Base-by-base conservation (phyloP, 2,113 vertebrate genomes). In the Leucosticte australis region DNA sequence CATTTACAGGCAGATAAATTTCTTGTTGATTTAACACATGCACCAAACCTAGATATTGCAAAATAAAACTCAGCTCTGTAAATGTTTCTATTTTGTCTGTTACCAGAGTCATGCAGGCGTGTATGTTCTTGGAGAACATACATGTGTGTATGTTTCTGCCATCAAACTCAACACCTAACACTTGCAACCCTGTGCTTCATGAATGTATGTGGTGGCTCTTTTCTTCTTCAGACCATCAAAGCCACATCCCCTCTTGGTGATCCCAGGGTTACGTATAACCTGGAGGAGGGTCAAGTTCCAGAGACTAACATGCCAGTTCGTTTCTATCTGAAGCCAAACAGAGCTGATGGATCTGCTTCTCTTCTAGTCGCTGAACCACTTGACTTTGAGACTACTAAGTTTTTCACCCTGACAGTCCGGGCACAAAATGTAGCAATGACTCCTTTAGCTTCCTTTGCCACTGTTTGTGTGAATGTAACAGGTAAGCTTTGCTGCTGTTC, bases 321-420 rank as follows among this genome's bases (percentile, higher is more conserved):
- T 46, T 99, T 99, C 97, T 99, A 99, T 96, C 96, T 99, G 94
- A 99, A 98, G 90, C 98, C 98, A n/a, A 99, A 99, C 97, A 97
- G 98, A 78, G 97, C 95, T 4, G 98, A 99, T 75, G 97, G 98
- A 77, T 99, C 99, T 16, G 99, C 98, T 16, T 98, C 98, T 81
- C 98, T 99, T 94, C 96, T 99, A 91, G 98, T 99, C 74, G 98
- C 99, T 10, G 99, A 99, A 94, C 98, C 98, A 44, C 98, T 99
- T 87, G 98, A 99, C 97, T 99, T 98, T 68, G 99, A 99, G 97
- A 98, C 96, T 9, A 99, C 98, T 2, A 96, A 95, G 39, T 98
- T 98, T 95, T 99, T 98, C 95, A 98, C 97, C 13, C 97, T 99
- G 46, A 96, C 98, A 46, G 98, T 99, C 44, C 97, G 98, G 13